Evolutionary conservation across 2,888 invertebrate genomes (phyloP).

Genomic region (Auanema freiburgensis): DNA sequence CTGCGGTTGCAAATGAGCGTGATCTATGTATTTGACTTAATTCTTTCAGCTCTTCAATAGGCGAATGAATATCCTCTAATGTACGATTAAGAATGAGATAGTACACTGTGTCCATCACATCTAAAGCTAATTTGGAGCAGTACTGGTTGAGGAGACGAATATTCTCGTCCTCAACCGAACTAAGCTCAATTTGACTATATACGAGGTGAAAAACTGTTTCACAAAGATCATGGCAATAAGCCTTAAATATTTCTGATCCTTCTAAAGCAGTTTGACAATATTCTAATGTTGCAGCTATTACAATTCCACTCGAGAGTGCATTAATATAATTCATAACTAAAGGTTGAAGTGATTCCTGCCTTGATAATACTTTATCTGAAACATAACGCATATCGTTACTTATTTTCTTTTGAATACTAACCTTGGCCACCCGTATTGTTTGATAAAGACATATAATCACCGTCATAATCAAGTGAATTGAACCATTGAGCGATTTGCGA

Average conservation of each 20-base stretch:
- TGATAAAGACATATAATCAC: conserved; percentile 24
- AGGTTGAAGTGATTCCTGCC: background rate
- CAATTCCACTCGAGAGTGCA: conserved; percentile 29
- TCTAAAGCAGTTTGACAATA: background rate
- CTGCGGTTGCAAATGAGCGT: conserved; percentile 7
- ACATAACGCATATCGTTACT: conserved; percentile 7
- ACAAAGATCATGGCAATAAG: conserved; percentile 33
- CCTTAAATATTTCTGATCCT: conserved; percentile 15
- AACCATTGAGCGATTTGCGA: conserved; percentile 32
- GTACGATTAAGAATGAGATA: background rate
- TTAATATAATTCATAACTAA: conserved; percentile 34
- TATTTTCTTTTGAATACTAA: conserved; percentile 2
- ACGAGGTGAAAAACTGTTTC: conserved; percentile 32
- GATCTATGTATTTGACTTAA: conserved; percentile 8
- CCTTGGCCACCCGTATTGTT: background rate
- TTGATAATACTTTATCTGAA: conserved; percentile 11
- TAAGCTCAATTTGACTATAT: conserved; percentile 16
- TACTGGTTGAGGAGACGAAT: conserved; percentile 1
- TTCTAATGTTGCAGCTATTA: conserved; percentile 15
- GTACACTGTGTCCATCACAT: conserved; percentile 8
- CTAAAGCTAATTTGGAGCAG: background rate
- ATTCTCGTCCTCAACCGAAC: background rate
- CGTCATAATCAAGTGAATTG: conserved; percentile 43
- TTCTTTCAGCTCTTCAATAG: background rate
- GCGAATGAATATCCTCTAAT: background rate